Evolutionary conservation across 2,797 vertebrate genomes (phyloP), one percentile per base, ranked within the genome.

Genomic region (Argentina silus): DNA sequence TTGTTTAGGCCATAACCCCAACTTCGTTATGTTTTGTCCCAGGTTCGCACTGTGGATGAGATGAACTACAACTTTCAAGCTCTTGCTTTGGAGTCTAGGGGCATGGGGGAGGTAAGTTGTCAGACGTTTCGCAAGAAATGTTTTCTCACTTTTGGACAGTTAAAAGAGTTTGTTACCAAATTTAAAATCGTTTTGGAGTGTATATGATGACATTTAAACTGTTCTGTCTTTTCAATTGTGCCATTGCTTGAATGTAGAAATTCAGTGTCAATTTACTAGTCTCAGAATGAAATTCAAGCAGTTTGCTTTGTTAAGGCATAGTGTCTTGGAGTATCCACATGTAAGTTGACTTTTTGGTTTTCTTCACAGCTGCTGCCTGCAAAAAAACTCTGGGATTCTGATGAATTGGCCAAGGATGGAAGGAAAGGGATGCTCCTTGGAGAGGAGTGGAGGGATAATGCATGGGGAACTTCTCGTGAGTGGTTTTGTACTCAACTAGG

Each of bases 31-130:
- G 19, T 36, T 60, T 60, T 87, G 77, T 76, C 72, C 4, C 86
- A 99, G 97, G 95, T 96, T 84, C 94, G 96, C 85, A 93, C 95
- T 86, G 93, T 94, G 83, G 97, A 99, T 95, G 97, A 98, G 91
- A 97, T 98, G 97, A 99, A 99, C 92, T 97, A 99, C 90, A 96
- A 97, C 85, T 99, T 99, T 94, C 97, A 98, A 92, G 97, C 97
- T 83, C 95, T 99, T 87, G 97, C 97, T 89, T 93, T 99, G 93
- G 97, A 99, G 93, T 97, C 97, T 44, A 96, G 97, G 91, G 96
- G 97, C 89, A 98, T 99, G 96, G 96, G 97, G 90, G 97, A 99
- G 95, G 97, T 99, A 94, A 94, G 90, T 91, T 12, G 53, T 42
- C 14, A 56, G 10, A 19, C 14, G 53, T 57, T 12, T 43, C n/a